Evolutionary conservation across 2,113 vertebrate genomes (phyloP).

Genomic region (Azemiops feae): DNA sequence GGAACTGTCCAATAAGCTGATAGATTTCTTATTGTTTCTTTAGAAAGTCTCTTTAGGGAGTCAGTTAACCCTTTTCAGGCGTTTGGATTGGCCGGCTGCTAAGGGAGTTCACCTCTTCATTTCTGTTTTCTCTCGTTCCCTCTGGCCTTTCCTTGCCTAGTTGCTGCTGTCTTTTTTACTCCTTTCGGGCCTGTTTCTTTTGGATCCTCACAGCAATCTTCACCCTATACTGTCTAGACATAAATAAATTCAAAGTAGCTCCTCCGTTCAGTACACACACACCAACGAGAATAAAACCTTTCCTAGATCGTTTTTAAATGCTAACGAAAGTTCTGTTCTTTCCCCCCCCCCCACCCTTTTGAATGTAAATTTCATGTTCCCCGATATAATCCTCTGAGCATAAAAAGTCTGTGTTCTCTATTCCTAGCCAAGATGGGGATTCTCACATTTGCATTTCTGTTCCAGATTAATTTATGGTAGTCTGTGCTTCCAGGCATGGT

Average conservation of each 20-base stretch:
- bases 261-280: neutral
- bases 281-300: neutral
- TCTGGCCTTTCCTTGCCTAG: neutral
- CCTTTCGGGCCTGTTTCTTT: neutral
- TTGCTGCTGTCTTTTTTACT: neutral
- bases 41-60: conserved; percentile 14
- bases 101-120: neutral
- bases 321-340: neutral
- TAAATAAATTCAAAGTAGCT: neutral
- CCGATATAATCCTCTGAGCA: neutral
- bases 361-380: neutral
- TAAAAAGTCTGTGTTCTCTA: neutral
- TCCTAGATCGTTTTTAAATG: neutral
- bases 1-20: conserved; percentile 61
- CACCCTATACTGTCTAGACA: conserved; percentile 9
- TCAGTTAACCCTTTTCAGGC: conserved; percentile 19
- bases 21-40: conserved; percentile 22
- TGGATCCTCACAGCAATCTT: conserved; percentile 3
- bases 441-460: neutral
- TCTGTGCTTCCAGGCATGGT: neutral
- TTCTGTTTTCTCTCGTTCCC: neutral
- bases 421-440: neutral
- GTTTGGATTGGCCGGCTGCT: neutral
- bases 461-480: neutral
- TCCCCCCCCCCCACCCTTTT: neutral